Base-by-base conservation (phyloP, 2,113 vertebrate genomes). In the Pollachius pollachius region DNA sequence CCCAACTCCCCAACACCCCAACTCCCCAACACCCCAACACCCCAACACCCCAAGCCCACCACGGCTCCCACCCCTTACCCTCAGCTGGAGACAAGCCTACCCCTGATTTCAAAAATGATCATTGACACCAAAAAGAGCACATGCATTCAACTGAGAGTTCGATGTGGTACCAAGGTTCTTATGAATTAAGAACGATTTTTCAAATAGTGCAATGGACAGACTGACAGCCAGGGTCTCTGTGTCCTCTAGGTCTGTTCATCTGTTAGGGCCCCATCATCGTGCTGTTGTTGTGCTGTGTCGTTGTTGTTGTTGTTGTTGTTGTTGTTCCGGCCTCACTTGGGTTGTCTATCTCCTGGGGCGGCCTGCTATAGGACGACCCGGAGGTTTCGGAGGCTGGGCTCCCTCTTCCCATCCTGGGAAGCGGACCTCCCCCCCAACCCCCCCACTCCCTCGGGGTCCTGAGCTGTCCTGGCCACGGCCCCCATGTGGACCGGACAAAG, bases 401-500 rank as follows among this genome's bases (percentile, higher is more conserved):
- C 15, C 17, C 25, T 15, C 15, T 30, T 37, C 25, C 17, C 21
- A 27, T 12, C 4, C 25, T 30, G 27, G 15, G 23, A 63, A 34
- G 13, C 62, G 8, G 5, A 34, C 30, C 15, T 4, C 5, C 15
- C 16, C 13, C 62, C 27, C 9, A 15, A 2, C 15, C 25, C 16
- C 62, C 6, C 37, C 4, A 3, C 74, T 68, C 89, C 84, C 71
- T 73, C 54, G 65, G 88, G 78, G 86, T 87, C 71, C 73, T 84
- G 83, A 85, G 81, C 87, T 86, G 83, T 85, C 88, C 89, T 87
- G 87, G 87, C 83, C 85, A 69, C 61, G 79, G 89, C 89, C 90
- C 37, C 84, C 89, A 89, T 90, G 90, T 72, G 87, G 88, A 77
- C 73, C 64, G 9, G 65, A 89, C 89, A 92, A 92, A 88, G 88